Evolutionary conservation across 2,888 invertebrate species (phyloP), one percentile per base, ranked within the genome.

Genomic region (Sphecodes monilicornis): DNA sequence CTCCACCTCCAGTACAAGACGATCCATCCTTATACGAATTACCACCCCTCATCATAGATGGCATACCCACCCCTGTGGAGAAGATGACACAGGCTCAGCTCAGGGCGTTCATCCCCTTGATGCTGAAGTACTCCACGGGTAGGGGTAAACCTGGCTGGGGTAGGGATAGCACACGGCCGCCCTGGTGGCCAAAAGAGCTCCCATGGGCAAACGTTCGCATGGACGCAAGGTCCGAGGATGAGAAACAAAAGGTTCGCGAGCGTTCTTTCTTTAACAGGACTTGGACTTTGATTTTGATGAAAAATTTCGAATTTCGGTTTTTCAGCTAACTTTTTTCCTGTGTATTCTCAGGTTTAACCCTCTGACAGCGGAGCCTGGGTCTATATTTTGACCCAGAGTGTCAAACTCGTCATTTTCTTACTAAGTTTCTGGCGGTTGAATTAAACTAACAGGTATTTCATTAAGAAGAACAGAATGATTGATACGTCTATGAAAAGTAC

Each of bases 71-170:
- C 84, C 99, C 99, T 26, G 99, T 99, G 0, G 99, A 99, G 95
- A 99, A 99, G 96, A 99, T 99, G 99, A 99, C 99, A 64, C 99
- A 99, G 96, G 99, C 99, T 78, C 99, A 99, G 95, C 96, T 99
- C 84, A 95, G 99, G 92, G 99, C 99, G 82, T 99, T 99, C 95
- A 99, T 99, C 92, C 99, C 99, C 87, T 96, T 99, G 91, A 99
- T 99, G 99, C 96, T 99, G 93, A 99, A 99, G 95, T 99, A 99
- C 95, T 99, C 99, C 8, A 99, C 99, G 90, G 98, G 98, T 93
- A 96, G 99, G 90, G 99, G 99, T 87, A 99, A 99, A 95, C 99
- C 99, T 69, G 99, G 99, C 64, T 99, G 99, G 99, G 99, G 99
- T 5, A 97, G 99, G 92, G 98, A 98, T 94, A 98, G 98, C 29